Evolutionary conservation across 2,797 vertebrate genomes (phyloP), one percentile per base, ranked within the genome.

Genomic region (Amniataba percoides): DNA sequence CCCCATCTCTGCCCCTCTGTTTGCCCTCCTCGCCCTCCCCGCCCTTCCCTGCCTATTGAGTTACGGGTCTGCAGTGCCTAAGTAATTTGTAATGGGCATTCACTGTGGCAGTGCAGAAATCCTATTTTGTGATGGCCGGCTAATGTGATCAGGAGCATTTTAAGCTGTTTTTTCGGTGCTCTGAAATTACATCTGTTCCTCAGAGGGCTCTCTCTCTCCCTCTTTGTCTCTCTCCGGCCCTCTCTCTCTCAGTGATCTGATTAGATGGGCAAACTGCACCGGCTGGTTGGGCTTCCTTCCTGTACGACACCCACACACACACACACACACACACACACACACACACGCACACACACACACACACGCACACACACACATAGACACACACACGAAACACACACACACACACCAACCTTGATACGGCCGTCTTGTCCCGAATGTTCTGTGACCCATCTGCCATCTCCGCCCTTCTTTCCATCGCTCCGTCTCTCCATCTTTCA

Each of bases 81-180:
- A 96, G 94, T 94, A 94, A 96, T 97, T 96, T 94, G 91, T 96
- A 97, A 97, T 97, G 94, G 94, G 94, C 94, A 94, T 94, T 94
- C 95, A 95, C 94, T 94, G 95, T 96, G 95, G 95, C 93, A 95
- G 89, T 94, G 94, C 94, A 96, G 94, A 96, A 96, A 96, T 97
- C 94, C 95, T 93, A 95, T 97, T 96, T 95, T 92, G 92, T 94
- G 95, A 95, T 93, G 95, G 95, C 72, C 72, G 91, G 87, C 90
- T 96, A 97, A 97, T 96, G 92, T 94, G 95, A 96, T 96, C 95
- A 96, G 93, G 90, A 92, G 89, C 95, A 94, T 96, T 96, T 95
- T 95, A 94, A 94, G 92, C 92, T 90, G 87, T 88, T 90, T 95
- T 94, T 95, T 95, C 93, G 89, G 86, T 94, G 89, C 86, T 93